Evolutionary conservation across 2,888 invertebrate genomes (phyloP).

Genomic region (Pristionchus maxplancki): DNA sequence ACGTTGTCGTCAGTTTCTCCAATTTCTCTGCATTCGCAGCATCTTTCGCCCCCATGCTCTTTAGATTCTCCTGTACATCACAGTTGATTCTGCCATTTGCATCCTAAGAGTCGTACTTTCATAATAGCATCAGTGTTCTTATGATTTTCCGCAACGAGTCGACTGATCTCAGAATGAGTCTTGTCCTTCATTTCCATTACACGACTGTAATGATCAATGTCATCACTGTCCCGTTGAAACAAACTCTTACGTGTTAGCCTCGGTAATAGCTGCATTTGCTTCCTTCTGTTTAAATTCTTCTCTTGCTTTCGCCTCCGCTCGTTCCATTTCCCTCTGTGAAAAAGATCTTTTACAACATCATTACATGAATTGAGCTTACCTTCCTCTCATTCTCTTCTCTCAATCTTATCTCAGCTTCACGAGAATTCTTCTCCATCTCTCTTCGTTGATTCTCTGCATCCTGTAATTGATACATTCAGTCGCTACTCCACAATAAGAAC

Average conservation of each 20-base stretch:
- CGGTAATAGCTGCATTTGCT: background rate
- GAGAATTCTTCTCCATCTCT: background rate
- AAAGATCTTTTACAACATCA: background rate
- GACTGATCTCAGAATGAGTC: background rate
- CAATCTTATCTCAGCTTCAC: background rate
- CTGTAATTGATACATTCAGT: background rate
- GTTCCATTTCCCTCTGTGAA: background rate
- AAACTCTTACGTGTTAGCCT: background rate
- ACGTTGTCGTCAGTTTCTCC: background rate
- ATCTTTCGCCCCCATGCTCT: background rate
- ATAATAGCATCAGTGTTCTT: background rate
- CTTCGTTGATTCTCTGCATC: background rate
- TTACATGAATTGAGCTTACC: background rate
- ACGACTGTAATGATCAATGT: background rate
- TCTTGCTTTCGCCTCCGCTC: background rate
- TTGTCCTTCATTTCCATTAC: constrained; percentile 12
- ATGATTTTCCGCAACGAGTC: background rate
- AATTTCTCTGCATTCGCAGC: background rate
- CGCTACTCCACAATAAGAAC: background rate
- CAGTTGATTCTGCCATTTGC: too few species aligned
- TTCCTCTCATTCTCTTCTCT: background rate
- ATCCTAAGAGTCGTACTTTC: background rate
- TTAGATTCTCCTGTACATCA: background rate
- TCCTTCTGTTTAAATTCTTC: background rate
- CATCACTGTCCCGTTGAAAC: background rate